Evolutionary conservation across 2,113 vertebrate genomes (phyloP).

Genomic region (Anarhynchus alexandrinus): DNA sequence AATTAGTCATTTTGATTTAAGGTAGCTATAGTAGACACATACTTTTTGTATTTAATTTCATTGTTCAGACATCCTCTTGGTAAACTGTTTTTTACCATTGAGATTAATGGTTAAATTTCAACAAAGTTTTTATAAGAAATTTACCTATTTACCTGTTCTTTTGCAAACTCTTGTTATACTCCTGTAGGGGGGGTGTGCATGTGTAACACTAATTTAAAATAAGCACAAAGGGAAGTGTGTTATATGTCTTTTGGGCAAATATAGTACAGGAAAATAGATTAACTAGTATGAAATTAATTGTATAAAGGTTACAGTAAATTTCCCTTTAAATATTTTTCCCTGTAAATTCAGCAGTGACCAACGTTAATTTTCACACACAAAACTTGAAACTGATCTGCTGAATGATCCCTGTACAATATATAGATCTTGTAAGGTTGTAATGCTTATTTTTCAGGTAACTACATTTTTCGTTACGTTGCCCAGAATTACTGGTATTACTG

Average conservation of each 20-base stretch:
- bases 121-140: not conserved
- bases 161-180: not conserved
- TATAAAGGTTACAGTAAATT: not conserved
- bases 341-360: not conserved
- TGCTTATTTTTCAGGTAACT: not conserved
- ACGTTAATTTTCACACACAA: not conserved
- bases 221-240: not conserved
- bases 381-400: not conserved
- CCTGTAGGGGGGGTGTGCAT: rapidly evolving
- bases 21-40: not conserved
- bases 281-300: not conserved
- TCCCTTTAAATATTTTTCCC: not conserved
- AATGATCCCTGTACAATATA: not conserved
- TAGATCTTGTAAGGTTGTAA: not conserved
- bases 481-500: not conserved
- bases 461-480: not conserved
- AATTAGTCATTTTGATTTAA: not conserved
- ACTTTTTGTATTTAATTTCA: not conserved
- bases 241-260: not conserved
- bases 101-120: not conserved
- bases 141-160: not conserved
- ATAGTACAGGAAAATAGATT: not conserved
- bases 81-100: not conserved
- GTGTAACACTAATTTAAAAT: not conserved
- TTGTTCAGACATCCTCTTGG: not conserved